Evolutionary conservation across 2,888 invertebrate species (phyloP), one percentile per base, ranked within the genome.

Genomic region (Cheiracanthium punctorium): DNA sequence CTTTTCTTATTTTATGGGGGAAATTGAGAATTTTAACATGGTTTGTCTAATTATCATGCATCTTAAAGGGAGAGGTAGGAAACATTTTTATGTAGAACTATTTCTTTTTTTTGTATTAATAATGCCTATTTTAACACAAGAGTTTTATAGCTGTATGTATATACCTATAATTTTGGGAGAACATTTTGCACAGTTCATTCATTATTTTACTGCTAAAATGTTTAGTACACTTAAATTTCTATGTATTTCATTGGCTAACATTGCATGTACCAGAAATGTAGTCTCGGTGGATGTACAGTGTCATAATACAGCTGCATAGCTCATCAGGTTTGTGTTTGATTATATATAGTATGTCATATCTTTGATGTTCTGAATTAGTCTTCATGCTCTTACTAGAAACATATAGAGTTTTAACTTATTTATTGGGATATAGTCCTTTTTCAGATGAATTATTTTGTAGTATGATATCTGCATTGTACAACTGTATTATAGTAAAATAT

Each of bases 81-180:
- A 58, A 58, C 24, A 58, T 58, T 58, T 58, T 58, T 24, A 58
- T 58, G 58, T 24, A 58, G 24, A 24, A 69, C 10, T 33, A 0
- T 33, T 69, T 33, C 37, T 69, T 69, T 73, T n/a, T 48, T 84
- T 73, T 79, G 52, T 70, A 67, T 75, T 70, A 24, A 33, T 64
- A 28, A 64, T 67, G 37, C 52, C 29, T 74, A 32, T 79, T 79
- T 84, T 85, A 77, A 73, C 20, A 32, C 14, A 29, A 43, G n/a
- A 74, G 64, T 79, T 85, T 74, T 80, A 79, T 85, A 79, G 74
- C 43, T 85, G 73, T 85, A 72, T 33, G n/a, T n/a, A 85, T 74
- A 77, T 73, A 84, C 72, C 71, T 76, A 82, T 81, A 74, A 76
- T 82, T 82, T 65, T 24, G 43, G 7, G 71, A 69, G 58, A 41